These are phyloP conservation scores for Muschampia plurimacula DNA, from an alignment of 2,888 invertebrate species.

Conservation along the genomic window DNA sequence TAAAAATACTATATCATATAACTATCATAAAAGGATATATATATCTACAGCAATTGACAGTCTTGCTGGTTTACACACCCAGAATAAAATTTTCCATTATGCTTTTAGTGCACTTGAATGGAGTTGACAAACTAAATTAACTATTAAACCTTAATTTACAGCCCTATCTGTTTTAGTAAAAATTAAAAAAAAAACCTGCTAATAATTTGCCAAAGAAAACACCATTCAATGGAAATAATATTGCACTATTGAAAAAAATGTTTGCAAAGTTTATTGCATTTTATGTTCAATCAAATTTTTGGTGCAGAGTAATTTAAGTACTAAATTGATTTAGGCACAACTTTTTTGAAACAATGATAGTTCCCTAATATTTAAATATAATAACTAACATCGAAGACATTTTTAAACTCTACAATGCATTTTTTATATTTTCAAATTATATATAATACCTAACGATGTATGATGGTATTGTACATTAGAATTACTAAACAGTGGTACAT, in stretches of 20 bases:
- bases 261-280: conserved; percentile 30
- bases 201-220: conserved; percentile 62
- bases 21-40: conserved; percentile 74
- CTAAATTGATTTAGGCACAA: conserved; percentile 56
- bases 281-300: conserved; percentile 40
- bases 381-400: conserved; percentile 39
- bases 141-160: conserved; percentile 74
- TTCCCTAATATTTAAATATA: conserved; percentile 39
- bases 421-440: conserved; percentile 38
- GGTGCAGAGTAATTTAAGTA: conserved; percentile 52
- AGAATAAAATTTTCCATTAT: conserved; percentile 68
- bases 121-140: conserved; percentile 62
- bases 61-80: conserved; percentile 79
- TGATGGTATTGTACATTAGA: conserved; percentile 29
- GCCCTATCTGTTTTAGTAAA: conserved; percentile 56
- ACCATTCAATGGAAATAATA: conserved; percentile 74
- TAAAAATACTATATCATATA: conserved; percentile 84
- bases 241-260: conserved; percentile 71
- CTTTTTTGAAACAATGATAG: conserved; percentile 43
- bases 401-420: conserved; percentile 40
- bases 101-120: conserved; percentile 60
- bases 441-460: conserved; percentile 39
- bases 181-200: conserved; percentile 50
- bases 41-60: conserved; percentile 84
- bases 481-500: conserved; percentile 18